These are phyloP conservation scores for Pantherophis vulpinus DNA, from an alignment of 2,797 vertebrate species.

Conservation along the genomic window DNA sequence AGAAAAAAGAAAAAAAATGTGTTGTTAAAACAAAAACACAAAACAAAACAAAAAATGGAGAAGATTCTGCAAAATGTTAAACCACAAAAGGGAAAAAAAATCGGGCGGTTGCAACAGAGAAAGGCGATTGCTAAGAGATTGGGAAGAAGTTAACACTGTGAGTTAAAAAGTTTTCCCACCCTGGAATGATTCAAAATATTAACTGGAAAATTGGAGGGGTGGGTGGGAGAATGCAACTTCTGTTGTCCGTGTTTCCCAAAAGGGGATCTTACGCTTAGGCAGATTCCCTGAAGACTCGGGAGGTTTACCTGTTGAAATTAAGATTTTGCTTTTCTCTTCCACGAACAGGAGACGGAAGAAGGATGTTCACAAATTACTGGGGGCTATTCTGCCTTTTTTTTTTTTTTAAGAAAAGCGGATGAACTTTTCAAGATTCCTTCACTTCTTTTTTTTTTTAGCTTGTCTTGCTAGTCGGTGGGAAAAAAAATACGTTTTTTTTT, in stretches of 20 bases:
- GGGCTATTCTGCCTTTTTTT: background rate
- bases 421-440: background rate
- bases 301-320: background rate
- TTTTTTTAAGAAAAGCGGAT: background rate
- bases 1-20: background rate
- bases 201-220: background rate
- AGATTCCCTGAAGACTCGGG: too few species aligned
- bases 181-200: constrained; percentile 19
- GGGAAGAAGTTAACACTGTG: constrained; percentile 42
- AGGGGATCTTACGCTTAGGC: background rate
- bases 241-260: background rate
- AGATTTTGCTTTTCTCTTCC: background rate
- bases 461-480: background rate
- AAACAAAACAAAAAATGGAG: constrained; percentile 33
- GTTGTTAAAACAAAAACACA: constrained; percentile 23
- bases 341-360: background rate
- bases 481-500: too few species aligned
- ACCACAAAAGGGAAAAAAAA: constrained; percentile 9
- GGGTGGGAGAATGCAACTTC: background rate
- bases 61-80: constrained; percentile 44
- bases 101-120: constrained; percentile 32
- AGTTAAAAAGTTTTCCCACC: constrained; percentile 39
- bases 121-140: constrained; percentile 48
- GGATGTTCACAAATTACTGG: too few species aligned
- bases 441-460: background rate